Conservation (phyloP, 2,888 invertebrate species). For the Neoitamus cyanurus region DNA sequence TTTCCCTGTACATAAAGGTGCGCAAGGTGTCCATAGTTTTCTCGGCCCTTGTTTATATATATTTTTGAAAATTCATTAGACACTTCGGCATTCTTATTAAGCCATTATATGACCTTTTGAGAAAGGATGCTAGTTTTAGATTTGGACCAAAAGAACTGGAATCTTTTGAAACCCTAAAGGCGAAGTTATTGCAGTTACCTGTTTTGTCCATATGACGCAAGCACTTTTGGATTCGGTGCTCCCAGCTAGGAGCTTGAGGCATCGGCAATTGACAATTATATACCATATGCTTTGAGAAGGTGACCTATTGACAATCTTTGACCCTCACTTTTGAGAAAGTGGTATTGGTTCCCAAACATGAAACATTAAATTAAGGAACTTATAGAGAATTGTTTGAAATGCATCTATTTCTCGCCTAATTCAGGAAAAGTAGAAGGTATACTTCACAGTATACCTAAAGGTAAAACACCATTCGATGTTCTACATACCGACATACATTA, state of each 20-base stretch:
- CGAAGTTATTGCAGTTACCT: constrained; percentile 46
- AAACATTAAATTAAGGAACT: constrained; percentile 53
- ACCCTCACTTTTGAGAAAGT: constrained; percentile 2
- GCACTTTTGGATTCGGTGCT: constrained; percentile 55
- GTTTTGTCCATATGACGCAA: constrained; percentile 54
- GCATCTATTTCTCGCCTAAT: constrained; percentile 36
- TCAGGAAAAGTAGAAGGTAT: constrained; percentile 53
- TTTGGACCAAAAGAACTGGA: too few species aligned
- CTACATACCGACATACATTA: constrained; percentile 51
- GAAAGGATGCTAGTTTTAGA: too few species aligned
- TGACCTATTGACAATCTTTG: constrained; percentile 51
- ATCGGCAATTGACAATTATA: neutral
- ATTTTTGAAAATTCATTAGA: too few species aligned
- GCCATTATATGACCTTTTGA: too few species aligned
- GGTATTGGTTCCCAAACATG: too few species aligned
- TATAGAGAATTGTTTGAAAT: constrained; percentile 45
- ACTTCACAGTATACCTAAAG: constrained; percentile 56
- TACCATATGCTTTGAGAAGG: constrained; percentile 55
- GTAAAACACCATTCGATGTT: constrained; percentile 54
- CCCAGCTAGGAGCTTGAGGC: neutral
- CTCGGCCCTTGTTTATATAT: too few species aligned
- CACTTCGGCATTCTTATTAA: too few species aligned
- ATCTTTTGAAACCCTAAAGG: constrained; percentile 55
- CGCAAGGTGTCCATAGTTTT: too few species aligned
- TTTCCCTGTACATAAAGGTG: too few species aligned